Percentiles rank a stretch among this genome's conserved stretches.
Conservation (phyloP, 2,888 invertebrate species). For the Drepana falcataria region DNA sequence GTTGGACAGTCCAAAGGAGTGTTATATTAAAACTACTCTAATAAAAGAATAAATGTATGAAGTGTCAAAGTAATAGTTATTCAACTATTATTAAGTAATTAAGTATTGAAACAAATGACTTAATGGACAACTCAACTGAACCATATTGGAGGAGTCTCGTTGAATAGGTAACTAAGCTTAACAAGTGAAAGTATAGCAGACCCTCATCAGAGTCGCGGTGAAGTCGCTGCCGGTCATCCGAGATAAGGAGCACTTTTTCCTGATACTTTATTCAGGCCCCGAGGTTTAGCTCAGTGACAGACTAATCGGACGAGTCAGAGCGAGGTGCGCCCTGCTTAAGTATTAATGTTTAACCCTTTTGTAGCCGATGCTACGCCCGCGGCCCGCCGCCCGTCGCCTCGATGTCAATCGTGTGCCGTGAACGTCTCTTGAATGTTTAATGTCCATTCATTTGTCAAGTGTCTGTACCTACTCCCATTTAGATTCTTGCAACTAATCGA, state of each 20-base stretch:
- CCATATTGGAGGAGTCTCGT: slow-evolving; percentile 1
- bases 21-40: no score
- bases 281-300: slow-evolving; percentile 71
- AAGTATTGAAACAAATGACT: no score
- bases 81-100: no score
- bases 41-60: no score
- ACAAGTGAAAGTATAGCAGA: slow-evolving; percentile 38
- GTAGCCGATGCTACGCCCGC: slow-evolving; percentile 48
- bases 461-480: slow-evolving; percentile 30
- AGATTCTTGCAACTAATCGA: slow-evolving; percentile 12
- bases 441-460: slow-evolving; percentile 71
- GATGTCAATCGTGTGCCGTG: slow-evolving; percentile 60
- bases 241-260: slow-evolving; percentile 76
- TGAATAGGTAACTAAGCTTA: slow-evolving; percentile 4
- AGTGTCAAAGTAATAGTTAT: no score
- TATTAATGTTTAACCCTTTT: slow-evolving; percentile 75
- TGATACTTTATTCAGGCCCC: slow-evolving; percentile 74
- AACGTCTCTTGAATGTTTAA: slow-evolving; percentile 62
- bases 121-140: background rate
- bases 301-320: slow-evolving; percentile 70
- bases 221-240: slow-evolving; percentile 35
- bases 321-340: slow-evolving; percentile 63
- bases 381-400: slow-evolving; percentile 57
- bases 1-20: no score
- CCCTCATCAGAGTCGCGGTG: slow-evolving; percentile 66